Percentiles rank a stretch among this genome's conserved stretches.
phyloP scores from a whole-genome alignment of 2,888 invertebrate genomes.

The Mesoligia furuncula region DNA sequence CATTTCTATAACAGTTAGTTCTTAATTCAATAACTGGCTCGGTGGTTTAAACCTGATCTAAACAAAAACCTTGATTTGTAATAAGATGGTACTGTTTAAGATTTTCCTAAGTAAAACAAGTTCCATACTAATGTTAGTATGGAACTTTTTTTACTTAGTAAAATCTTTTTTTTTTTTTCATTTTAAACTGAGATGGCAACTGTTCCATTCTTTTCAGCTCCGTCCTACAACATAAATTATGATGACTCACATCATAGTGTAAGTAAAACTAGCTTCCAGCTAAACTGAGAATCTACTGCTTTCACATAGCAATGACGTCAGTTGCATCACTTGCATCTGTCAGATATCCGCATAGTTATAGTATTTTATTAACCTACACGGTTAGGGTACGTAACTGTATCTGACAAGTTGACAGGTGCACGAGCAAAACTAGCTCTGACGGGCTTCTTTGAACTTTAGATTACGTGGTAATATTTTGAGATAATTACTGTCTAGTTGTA shows the following conservation, averaged over 20 bases:
- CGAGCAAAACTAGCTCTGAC: neutral
- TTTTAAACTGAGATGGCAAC: too few species aligned
- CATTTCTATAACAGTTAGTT: too few species aligned
- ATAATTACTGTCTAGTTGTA: neutral
- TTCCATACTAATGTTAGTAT: too few species aligned
- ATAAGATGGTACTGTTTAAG: too few species aligned
- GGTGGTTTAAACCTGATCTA: too few species aligned
- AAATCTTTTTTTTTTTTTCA: too few species aligned
- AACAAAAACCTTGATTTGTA: too few species aligned
- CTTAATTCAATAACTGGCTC: too few species aligned
- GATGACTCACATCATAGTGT: too few species aligned
- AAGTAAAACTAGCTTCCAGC: neutral
- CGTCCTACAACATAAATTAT: too few species aligned
- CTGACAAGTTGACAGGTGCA: neutral
- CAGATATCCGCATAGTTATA: neutral
- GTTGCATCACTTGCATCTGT: constrained; percentile 4
- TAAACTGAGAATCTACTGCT: constrained; percentile 2
- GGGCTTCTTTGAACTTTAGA: neutral
- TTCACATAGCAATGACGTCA: constrained; percentile 8
- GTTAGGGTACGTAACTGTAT: neutral
- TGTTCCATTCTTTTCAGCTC: neutral
- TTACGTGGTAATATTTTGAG: neutral
- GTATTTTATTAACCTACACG: neutral
- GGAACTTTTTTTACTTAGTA: too few species aligned
- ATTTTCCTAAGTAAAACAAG: neutral